Percentiles rank a stretch among this genome's conserved stretches.
phyloP scores from a whole-genome alignment of 1,140 invertebrate species.

The Zaprionus taronus region DNA sequence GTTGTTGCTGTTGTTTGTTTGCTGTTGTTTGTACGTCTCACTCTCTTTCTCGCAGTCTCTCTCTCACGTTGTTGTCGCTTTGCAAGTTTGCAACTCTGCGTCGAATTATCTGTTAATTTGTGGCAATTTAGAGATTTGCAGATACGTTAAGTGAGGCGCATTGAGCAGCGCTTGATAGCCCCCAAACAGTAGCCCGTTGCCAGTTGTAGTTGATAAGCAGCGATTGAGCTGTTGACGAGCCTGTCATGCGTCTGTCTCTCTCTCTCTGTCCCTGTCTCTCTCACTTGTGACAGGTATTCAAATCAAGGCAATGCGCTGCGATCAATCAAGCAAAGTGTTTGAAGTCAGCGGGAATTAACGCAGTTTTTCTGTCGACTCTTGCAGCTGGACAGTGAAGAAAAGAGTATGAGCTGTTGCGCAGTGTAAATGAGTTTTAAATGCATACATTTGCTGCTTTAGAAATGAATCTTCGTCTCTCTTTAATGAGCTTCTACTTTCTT shows the following conservation, averaged over 20 bases:
- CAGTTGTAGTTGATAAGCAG: constrained; percentile 3
- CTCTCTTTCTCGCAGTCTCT: background rate
- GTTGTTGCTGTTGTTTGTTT: constrained; percentile 32
- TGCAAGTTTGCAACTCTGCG: constrained; percentile 32
- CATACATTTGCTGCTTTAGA: background rate
- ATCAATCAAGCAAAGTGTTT: constrained; percentile 5
- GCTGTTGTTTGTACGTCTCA: constrained; percentile 9
- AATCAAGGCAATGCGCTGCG: background rate
- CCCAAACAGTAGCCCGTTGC: constrained; percentile 51
- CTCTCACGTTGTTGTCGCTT: constrained; percentile 21
- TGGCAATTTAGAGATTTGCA: constrained; percentile 83
- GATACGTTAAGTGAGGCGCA: constrained; percentile 75
- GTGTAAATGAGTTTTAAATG: background rate
- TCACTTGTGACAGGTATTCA: background rate
- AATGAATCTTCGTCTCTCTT: background rate
- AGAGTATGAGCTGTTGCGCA: background rate
- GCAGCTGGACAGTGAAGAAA: background rate
- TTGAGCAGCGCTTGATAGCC: constrained; percentile 59
- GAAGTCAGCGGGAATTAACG: background rate
- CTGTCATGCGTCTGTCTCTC: constrained; percentile 1
- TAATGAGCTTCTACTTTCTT: background rate
- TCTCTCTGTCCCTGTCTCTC: background rate
- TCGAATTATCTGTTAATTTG: constrained; percentile 84
- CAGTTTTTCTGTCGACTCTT: background rate
- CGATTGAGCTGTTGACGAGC: constrained; percentile 27